These are phyloP conservation scores for Syngnathus rostellatus DNA, from an alignment of 2,797 vertebrate genomes.

Conservation along the genomic window DNA sequence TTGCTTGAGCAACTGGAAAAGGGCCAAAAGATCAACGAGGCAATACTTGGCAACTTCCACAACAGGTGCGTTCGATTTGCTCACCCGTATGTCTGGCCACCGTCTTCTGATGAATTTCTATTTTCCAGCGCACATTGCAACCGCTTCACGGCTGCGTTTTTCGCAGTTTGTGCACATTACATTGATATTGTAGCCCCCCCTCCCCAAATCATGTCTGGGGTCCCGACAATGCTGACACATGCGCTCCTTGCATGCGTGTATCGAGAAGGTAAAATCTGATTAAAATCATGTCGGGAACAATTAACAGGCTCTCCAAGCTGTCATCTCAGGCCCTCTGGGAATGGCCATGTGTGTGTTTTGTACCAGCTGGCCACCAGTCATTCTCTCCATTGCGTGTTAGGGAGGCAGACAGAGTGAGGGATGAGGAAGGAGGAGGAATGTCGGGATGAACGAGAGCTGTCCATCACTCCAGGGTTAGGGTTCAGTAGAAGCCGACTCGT, in stretches of 20 bases:
- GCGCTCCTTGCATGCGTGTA: conserved; percentile 39
- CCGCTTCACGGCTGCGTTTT: too few species aligned
- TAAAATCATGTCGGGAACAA: conserved; percentile 96
- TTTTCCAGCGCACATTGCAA: too few species aligned
- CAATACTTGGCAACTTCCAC: too few species aligned
- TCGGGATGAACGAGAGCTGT: conserved; percentile 5
- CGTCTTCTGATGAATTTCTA: too few species aligned
- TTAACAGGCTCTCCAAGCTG: conserved; percentile 78
- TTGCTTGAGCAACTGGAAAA: too few species aligned
- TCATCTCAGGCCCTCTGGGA: conserved; percentile 67
- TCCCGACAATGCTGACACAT: not conserved
- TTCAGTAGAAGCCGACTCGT: conserved; percentile 39
- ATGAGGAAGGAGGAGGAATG: not conserved
- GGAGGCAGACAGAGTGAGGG: conserved; percentile 28
- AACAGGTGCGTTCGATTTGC: too few species aligned
- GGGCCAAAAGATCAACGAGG: too few species aligned
- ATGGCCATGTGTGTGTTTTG: conserved; percentile 8
- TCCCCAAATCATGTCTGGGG: too few species aligned
- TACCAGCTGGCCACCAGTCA: conserved; percentile 78
- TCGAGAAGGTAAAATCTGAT: conserved; percentile 75
- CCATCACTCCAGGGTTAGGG: conserved; percentile 31
- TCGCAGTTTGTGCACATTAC: too few species aligned
- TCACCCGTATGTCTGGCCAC: too few species aligned
- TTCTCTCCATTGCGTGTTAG: conserved; percentile 60
- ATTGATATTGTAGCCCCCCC: too few species aligned